Base-by-base conservation (phyloP, 2,797 vertebrate genomes). In the Aselliscus stoliczkanus region DNA sequence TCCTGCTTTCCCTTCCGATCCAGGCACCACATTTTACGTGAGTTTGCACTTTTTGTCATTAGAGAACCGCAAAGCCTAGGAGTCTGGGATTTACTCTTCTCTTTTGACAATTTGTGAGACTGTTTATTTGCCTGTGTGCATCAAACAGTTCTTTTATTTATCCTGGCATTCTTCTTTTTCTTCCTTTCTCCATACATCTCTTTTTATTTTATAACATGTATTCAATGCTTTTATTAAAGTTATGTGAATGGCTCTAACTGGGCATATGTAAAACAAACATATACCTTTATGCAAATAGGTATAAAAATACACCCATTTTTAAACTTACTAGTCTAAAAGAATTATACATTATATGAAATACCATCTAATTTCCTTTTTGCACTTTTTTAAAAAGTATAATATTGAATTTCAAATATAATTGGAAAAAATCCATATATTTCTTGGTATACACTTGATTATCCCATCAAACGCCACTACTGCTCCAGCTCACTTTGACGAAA, bases 21-120 rank as follows among this genome's bases (percentile, higher is more conserved):
- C 18, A 0, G 0, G 15, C 5, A 65, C 12, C 12, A 0, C 0
- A 6, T 37, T 25, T 27, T 11, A 14, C 67, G 18, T 90, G 69
- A 21, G 15, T 47, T 52, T 15, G 7, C 1, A 7, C 18, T 31
- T 2, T 13, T 50, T 44, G 17, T 75, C 52, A 21, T 8, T 17
- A 72, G 81, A 42, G 56, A 92, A 29, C 73, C 1, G 23, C 17
- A n/a, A 79, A 75, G 25, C 21, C 47, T 20, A 27, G 56, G 25
- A 70, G 67, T 65, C 13, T 3, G 54, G 54, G 34, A 14, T 34
- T 15, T 31, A 18, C 44, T 13, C 2, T 17, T 82, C 34, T 75
- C 27, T 5, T 58, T 20, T 3, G 37, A 75, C 64, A 52, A 17
- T 29, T 10, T 12, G 25, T 1, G 50, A 92, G 56, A 37, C 5